These are phyloP conservation scores for Azemiops feae DNA, from an alignment of 2,113 vertebrate genomes.

Conservation along the genomic window DNA sequence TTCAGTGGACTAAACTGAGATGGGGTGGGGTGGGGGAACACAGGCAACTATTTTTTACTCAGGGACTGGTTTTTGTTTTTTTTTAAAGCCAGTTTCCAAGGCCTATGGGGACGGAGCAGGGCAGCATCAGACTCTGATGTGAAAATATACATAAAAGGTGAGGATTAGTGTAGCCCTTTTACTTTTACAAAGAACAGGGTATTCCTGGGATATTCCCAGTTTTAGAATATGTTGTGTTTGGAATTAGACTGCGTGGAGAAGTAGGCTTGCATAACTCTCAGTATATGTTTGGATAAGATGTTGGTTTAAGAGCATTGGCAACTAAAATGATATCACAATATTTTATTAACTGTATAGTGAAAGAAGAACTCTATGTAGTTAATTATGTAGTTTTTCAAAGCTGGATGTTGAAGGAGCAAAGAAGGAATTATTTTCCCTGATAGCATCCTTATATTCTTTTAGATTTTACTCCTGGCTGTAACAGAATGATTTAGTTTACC, in stretches of 20 bases:
- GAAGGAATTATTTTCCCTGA: constrained; percentile 22
- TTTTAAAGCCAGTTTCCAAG: neutral
- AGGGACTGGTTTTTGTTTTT: neutral
- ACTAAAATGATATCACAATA: constrained; percentile 28
- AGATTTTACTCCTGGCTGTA: constrained; percentile 17
- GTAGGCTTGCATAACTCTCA: constrained; percentile 38
- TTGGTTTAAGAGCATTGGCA: constrained; percentile 51
- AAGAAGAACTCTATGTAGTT: constrained; percentile 41
- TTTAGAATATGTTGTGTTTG: constrained; percentile 5
- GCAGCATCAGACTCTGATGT: neutral
- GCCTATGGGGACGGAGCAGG: neutral
- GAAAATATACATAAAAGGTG: neutral
- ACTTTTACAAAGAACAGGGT: neutral
- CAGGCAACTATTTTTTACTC: neutral
- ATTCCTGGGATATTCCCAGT: neutral
- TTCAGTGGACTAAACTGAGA: neutral
- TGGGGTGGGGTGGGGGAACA: neutral
- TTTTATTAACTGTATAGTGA: constrained; percentile 55
- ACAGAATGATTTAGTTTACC: neutral
- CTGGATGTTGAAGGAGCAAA: constrained; percentile 31
- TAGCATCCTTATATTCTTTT: neutral
- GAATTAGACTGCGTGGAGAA: constrained; percentile 7
- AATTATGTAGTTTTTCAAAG: constrained; percentile 61
- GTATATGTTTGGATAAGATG: constrained; percentile 18
- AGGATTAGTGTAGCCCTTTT: neutral